Evolutionary conservation across 2,888 invertebrate genomes (phyloP), one percentile per base, ranked within the genome.

Genomic region (Siphlonurus alternatus): DNA sequence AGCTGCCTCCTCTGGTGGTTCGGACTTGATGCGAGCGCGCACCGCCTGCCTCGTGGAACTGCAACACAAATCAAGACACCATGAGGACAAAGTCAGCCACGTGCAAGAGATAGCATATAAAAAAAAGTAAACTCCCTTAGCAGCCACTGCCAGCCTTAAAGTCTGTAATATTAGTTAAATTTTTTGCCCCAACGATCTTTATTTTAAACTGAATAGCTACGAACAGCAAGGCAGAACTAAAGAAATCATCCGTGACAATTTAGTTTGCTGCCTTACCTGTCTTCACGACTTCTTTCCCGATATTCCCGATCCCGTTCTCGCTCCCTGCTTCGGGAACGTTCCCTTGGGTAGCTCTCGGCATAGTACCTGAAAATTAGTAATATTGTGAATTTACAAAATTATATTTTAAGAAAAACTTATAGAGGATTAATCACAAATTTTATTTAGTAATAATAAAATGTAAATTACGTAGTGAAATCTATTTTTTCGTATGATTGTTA

Each of bases 271-370:
- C 71, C 79, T 80, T 76, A 87, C 88, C 86, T 84, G 74, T 88
- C 88, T 74, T 88, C 88, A 23, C 87, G 79, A 75, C 88, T 88
- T 70, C 88, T 80, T 68, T 87, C 88, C 69, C 88, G 81, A 74
- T 88, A 88, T 71, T 89, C 88, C 51, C 83, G 75, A 71, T 78
- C 78, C 63, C 78, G 74, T 25, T 79, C 80, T 67, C 85, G 79
- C 61, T 90, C 91, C 70, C 93, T 81, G 70, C 92, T 92, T 70
- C 93, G 83, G 64, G 92, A 92, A 70, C 94, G 77, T 68, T 87
- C 87, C 65, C 87, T 77, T 66, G 86, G 84, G 69, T 82, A 82
- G 63, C 68, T 68, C 64, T 82, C 81, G 65, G 81, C 77, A 72
- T 82, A 82, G 71, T 81, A 81, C 68, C 80, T 68, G 67, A 62